Conservation (phyloP, 1,140 invertebrate genomes). For the Heliconius melpomene region DNA sequence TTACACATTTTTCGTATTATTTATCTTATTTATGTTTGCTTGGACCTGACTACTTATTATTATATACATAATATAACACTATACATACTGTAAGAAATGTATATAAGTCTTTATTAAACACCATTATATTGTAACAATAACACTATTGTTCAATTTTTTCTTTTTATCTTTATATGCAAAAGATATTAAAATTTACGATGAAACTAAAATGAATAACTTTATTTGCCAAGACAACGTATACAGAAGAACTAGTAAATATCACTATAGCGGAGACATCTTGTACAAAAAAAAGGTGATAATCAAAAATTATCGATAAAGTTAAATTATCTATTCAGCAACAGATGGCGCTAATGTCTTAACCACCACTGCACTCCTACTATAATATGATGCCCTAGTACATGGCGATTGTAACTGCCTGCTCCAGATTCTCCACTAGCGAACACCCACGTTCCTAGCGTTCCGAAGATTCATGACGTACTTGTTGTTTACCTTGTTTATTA, state of each 20-base stretch:
- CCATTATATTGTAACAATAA: no score
- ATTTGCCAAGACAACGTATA: not conserved
- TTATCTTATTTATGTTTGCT: not conserved
- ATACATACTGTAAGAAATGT: not conserved
- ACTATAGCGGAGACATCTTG: not conserved
- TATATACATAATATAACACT: not conserved
- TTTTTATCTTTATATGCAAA: no score
- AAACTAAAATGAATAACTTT: not conserved
- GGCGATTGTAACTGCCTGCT: constrained; percentile 78
- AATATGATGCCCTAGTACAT: constrained; percentile 67
- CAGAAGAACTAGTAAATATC: not conserved
- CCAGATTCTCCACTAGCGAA: constrained; percentile 75
- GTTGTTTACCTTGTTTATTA: constrained; percentile 17
- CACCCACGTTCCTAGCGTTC: constrained; percentile 73
- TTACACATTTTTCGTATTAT: not conserved
- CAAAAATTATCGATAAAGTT: not conserved
- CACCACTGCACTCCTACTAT: constrained; percentile 23
- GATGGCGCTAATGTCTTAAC: constrained; percentile 40
- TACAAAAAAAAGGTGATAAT: not conserved
- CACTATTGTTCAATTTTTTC: no score
- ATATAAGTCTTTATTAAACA: not conserved
- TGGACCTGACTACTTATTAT: not conserved
- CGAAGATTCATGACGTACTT: constrained; percentile 43
- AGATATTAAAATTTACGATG: not conserved
- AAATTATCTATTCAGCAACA: constrained; percentile 33